Evolutionary conservation across 2,797 vertebrate species (phyloP), one percentile per base, ranked within the genome.

Genomic region (Squalus acanthias): DNA sequence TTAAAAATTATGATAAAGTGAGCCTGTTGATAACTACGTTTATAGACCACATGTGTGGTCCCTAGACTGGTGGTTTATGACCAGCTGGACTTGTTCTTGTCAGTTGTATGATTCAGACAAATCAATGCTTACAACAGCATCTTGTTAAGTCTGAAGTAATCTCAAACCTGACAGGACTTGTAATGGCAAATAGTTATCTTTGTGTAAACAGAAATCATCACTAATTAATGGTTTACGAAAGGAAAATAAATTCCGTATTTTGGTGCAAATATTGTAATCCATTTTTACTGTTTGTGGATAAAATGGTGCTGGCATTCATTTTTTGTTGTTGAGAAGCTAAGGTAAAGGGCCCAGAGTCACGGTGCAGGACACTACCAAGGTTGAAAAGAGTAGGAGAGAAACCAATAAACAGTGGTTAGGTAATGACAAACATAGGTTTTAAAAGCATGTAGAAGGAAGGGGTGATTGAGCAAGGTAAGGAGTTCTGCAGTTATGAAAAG

Each of bases 1-100:
- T 95, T n/a, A 53, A 70, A 57, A 57, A 95, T 76, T 91, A 60
- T 76, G 94, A 74, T 57, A 57, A 72, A 76, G 46, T 95, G 50
- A 60, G 29, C 26, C 94, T 33, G 70, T 76, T 95, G 94, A 76
- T 95, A 74, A 33, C 70, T 57, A 57, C 70, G 26, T 57, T 72
- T 95, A 60, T 74, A 5, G 22, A 57, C 69, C 46, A 46, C 67
- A 50, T 72, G 93, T 95, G 94, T 95, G 94, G 94, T 95, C 94
- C 29, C 53, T 24, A 33, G 57, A 65, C 57, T 76, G 46, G 94
- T 76, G 70, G 46, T 60, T 33, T 95, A 33, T 53, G 53, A 95
- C 70, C 72, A 76, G 67, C 94, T 76, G 94, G 70, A 95, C 50
- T 26, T 33, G 29, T 57, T 95, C 72, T 76, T 95, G 67, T n/a